These are phyloP conservation scores for Tenebrosternarchus preto DNA, from an alignment of 2,113 vertebrate species.

Conservation along the genomic window DNA sequence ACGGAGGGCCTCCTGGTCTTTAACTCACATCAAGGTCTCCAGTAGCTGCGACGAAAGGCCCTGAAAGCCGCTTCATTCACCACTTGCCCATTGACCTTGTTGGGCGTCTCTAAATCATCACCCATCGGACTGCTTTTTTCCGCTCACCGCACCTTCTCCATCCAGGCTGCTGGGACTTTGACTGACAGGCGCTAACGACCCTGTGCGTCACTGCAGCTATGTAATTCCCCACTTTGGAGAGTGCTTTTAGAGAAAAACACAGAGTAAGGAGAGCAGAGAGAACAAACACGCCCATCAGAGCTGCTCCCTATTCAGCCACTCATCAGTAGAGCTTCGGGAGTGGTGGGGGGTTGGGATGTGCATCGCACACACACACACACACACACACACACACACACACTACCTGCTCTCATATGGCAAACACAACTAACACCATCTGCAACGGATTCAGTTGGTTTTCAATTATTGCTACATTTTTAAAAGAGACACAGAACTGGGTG, in stretches of 20 bases:
- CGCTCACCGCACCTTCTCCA: not conserved
- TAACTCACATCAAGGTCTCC: constrained; percentile 30
- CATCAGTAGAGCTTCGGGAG: constrained; percentile 12
- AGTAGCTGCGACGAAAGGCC: not conserved
- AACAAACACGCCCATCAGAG: constrained; percentile 23
- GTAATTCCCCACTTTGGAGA: constrained; percentile 29
- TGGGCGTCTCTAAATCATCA: constrained; percentile 25
- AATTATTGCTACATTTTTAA: constrained; percentile 24
- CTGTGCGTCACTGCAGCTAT: constrained; percentile 1
- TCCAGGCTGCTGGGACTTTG: constrained; percentile 26
- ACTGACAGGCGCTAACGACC: constrained; percentile 41
- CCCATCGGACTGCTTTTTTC: constrained; percentile 10
- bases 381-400: constrained; percentile 11
- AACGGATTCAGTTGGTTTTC: constrained; percentile 20
- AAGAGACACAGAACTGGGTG: constrained; percentile 12
- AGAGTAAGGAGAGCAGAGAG: constrained; percentile 3
- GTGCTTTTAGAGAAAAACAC: constrained; percentile 34
- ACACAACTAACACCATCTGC: constrained; percentile 35
- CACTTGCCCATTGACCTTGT: constrained; percentile 21
- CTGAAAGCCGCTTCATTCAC: constrained; percentile 33
- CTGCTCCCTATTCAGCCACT: constrained; percentile 39
- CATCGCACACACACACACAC: not conserved
- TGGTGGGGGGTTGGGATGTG: not conserved
- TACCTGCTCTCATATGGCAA: constrained; percentile 30
- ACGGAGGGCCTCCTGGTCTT: not conserved